A percentile compares a stretch with the other conserved stretches of the same genome.
These are phyloP conservation scores for Microplitis demolitor DNA, from an alignment of 1,140 invertebrate genomes.

Conservation along the genomic window DNA sequence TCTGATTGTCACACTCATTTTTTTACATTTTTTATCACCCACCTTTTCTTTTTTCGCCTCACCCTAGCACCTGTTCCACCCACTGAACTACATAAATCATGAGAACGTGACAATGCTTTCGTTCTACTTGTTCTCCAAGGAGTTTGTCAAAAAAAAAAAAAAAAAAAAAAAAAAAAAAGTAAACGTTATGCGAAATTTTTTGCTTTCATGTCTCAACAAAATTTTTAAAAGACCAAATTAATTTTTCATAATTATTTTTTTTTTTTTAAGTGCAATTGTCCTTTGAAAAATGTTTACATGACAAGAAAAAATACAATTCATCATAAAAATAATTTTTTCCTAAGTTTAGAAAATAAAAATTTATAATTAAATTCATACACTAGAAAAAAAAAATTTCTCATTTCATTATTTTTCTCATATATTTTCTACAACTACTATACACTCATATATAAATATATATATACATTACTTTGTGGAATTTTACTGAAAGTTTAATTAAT, in stretches of 20 bases:
- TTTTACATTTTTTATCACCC: background rate
- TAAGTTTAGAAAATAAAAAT: too few species aligned
- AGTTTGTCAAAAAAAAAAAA: background rate
- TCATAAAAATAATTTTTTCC: too few species aligned
- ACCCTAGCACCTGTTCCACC: background rate
- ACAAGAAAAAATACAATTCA: too few species aligned
- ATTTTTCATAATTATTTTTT: too few species aligned
- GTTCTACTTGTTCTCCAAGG: background rate
- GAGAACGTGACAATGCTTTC: constrained; percentile 1
- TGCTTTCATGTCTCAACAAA: too few species aligned
- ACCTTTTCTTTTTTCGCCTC: background rate
- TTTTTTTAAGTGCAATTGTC: too few species aligned
- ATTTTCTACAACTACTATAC: background rate
- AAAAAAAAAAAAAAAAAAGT: background rate
- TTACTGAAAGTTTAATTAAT: constrained; percentile 33
- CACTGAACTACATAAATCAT: background rate
- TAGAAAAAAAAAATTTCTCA: background rate
- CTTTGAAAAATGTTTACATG: too few species aligned
- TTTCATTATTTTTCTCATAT: background rate
- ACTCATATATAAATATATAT: background rate
- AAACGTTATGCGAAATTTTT: too few species aligned
- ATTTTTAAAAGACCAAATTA: too few species aligned
- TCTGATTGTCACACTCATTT: background rate
- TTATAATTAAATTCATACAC: background rate
- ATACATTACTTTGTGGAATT: constrained; percentile 4